Evolutionary conservation across 2,797 vertebrate genomes (phyloP), one percentile per base, ranked within the genome.

Genomic region (Psittacula derbiana): DNA sequence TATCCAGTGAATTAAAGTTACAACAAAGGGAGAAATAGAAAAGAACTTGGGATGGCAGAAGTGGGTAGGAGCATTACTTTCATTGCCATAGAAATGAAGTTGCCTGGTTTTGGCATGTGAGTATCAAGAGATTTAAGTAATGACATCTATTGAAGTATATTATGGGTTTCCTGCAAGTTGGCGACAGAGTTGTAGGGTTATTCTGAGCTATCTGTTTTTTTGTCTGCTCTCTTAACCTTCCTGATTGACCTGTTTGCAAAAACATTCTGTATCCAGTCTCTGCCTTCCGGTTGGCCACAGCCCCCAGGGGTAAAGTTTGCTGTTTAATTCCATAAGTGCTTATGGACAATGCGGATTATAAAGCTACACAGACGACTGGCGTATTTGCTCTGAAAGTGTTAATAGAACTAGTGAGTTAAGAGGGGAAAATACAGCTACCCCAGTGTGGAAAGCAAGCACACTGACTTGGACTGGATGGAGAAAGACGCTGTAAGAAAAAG

Each of bases 231-330:
- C 90, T 91, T 91, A 91, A 91, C 89, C 89, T 87, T 88, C 84
- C 55, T 52, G 69, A 74, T 28, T 83, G 90, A 96, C 91, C 80
- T 92, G 69, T 93, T 97, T 94, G 95, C 90, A 90, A 87, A 97
- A 82, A 20, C 62, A 40, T 88, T 97, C 76, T 89, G 61, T 75
- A 79, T 72, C 85, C 69, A 85, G 52, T 21, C 2, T 4, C 65
- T 78, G 72, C 91, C 74, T 74, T 91, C 79, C 79, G 88, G 2
- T 57, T 3, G 0, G 52, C 76, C 30, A 19, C 72, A 86, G 64
- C 88, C 88, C 88, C 57, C 1, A 6, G 53, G 90, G 92, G 81
- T 40, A 75, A 94, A 91, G 80, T 72, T 93, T 83, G 31, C 36
- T 69, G 75, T 93, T 94, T 87, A 91, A 86, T 92, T 93, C 95